Conservation (phyloP, 2,888 invertebrate genomes). For the Leptinotarsa rubiginosa region DNA sequence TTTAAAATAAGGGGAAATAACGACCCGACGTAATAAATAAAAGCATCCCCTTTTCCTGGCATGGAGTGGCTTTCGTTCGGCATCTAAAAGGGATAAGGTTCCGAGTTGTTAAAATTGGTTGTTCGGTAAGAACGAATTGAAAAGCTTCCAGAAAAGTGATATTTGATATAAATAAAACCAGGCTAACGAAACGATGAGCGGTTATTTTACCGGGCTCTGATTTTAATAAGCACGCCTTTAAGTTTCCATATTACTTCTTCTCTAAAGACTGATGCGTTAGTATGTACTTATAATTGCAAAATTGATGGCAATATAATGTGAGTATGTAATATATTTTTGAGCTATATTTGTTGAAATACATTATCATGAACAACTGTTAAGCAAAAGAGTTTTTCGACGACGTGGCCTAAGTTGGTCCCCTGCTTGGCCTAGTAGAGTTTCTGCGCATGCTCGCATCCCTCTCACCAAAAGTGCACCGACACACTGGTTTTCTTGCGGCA, state of each 20-base stretch:
- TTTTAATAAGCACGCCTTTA: slow-evolving; percentile 21
- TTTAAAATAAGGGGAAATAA: slow-evolving; percentile 35
- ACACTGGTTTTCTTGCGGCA: slow-evolving; percentile 62
- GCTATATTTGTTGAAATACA: slow-evolving; percentile 63
- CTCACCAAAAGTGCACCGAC: slow-evolving; percentile 56
- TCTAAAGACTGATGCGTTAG: slow-evolving; percentile 66
- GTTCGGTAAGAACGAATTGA: background rate
- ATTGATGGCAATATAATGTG: slow-evolving; percentile 64
- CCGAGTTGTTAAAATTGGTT: background rate
- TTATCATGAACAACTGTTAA: slow-evolving; percentile 49
- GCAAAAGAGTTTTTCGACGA: slow-evolving; percentile 27
- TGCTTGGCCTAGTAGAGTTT: slow-evolving; percentile 55
- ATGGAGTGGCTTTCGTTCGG: slow-evolving; percentile 20
- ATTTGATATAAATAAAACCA: background rate
- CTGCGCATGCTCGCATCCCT: slow-evolving; percentile 54
- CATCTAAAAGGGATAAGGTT: background rate
- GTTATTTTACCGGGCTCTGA: background rate
- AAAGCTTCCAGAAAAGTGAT: slow-evolving; percentile 12
- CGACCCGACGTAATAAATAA: slow-evolving; percentile 33
- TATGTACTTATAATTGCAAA: slow-evolving; percentile 61
- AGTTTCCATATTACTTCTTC: slow-evolving; percentile 52
- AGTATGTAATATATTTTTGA: slow-evolving; percentile 64
- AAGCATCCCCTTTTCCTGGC: slow-evolving; percentile 25
- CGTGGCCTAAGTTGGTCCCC: slow-evolving; percentile 51
- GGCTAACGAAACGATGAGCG: background rate